Evolutionary conservation across 2,888 invertebrate species (phyloP).

Genomic region (Ectemnius lituratus): DNA sequence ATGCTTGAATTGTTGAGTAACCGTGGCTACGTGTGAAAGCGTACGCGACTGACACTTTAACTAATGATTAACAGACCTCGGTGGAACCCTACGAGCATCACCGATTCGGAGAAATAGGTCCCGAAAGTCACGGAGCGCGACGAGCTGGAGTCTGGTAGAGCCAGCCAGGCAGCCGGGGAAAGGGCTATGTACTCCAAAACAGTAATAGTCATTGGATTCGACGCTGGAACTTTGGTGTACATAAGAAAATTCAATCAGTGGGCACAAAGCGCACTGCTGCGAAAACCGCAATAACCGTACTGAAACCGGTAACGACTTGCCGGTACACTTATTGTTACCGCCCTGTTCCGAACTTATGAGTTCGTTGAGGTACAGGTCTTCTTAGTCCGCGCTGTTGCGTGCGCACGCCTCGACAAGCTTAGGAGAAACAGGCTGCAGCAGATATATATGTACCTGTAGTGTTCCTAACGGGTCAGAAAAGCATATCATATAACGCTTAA

Average conservation of each 20-base stretch:
- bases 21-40: conserved; percentile 36
- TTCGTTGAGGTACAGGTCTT: conserved; percentile 1
- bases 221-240: too few relatives aligned
- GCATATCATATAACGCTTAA: not conserved
- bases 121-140: too few relatives aligned
- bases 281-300: conserved; percentile 37
- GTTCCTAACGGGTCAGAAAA: too few relatives aligned
- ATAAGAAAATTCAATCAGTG: conserved; percentile 8
- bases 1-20: conserved; percentile 31
- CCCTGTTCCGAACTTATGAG: conserved; percentile 10
- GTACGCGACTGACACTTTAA: conserved; percentile 21
- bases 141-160: too few relatives aligned
- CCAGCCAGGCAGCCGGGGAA: too few relatives aligned
- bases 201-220: too few relatives aligned
- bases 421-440: too few relatives aligned
- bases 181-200: too few relatives aligned
- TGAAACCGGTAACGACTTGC: conserved; percentile 30
- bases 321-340: conserved; percentile 10
- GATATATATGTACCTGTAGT: too few relatives aligned
- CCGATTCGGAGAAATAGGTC: too few relatives aligned
- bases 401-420: not conserved
- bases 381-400: conserved; percentile 17
- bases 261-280: conserved; percentile 18
- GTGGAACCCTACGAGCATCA: too few relatives aligned
- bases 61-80: conserved; percentile 7